Conservation (phyloP, 1,140 invertebrate species). For the Eumaeus atala region DNA sequence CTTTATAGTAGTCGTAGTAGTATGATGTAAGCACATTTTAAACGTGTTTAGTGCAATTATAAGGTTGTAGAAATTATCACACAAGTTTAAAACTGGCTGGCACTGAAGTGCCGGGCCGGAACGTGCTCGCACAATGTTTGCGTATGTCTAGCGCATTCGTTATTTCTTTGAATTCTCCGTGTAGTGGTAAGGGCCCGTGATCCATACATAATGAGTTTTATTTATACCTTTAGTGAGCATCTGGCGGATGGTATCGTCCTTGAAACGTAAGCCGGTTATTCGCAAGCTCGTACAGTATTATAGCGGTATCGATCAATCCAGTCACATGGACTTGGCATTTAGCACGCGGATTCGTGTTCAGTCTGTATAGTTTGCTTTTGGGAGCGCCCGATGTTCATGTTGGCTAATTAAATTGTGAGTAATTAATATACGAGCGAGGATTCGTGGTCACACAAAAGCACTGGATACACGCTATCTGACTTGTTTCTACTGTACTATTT, state of each 20-base stretch:
- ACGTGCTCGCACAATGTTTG: neutral
- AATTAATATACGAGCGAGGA: neutral
- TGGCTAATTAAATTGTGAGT: constrained; percentile 2
- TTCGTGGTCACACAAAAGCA: no score
- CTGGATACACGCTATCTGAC: no score
- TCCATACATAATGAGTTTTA: constrained; percentile 18
- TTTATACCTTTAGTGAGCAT: constrained; percentile 18
- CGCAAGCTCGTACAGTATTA: constrained; percentile 28
- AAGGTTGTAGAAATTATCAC: no score
- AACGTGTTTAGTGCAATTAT: no score
- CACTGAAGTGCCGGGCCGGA: neutral
- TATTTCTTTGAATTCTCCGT: constrained; percentile 11
- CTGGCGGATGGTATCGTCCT: constrained; percentile 22
- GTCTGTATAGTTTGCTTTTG: constrained; percentile 27
- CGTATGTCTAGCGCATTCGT: constrained; percentile 8
- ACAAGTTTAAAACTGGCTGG: no score
- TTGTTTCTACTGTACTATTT: no score
- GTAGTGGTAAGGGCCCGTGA: constrained; percentile 7
- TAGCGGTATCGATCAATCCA: constrained; percentile 36
- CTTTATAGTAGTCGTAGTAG: no score
- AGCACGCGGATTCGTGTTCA: constrained; percentile 32
- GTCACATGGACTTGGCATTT: constrained; percentile 30
- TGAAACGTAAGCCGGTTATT: constrained; percentile 27
- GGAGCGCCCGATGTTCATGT: constrained; percentile 22
- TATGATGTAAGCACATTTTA: no score